Evolutionary conservation across 2,888 invertebrate species (phyloP), one percentile per base, ranked within the genome.

Genomic region (Ichneumon xanthorius): DNA sequence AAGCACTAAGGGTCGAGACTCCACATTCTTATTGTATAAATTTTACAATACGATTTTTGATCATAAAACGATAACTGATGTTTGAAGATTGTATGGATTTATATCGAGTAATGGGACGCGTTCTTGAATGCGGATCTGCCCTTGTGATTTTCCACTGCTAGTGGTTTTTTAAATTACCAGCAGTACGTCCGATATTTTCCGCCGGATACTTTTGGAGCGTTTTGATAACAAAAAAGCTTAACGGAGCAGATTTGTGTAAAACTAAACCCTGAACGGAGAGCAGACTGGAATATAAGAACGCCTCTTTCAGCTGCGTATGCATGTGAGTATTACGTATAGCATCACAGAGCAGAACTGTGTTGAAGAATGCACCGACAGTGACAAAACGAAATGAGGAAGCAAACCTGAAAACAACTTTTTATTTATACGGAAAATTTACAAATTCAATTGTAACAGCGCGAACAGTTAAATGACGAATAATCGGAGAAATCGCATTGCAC

Each of bases 381-480:
- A 81, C 33, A 45, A 73, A 58, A 76, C 45, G 16, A 16, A 16
- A 48, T 16, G 4, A 48, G 45, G 14, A 48, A 16, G 4, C 50
- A 7, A 40, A 22, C 65, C 40, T 68, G 26, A 78, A 82, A 77
- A 82, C 82, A 82, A 77, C 14, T 63, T 40, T 78, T 86, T 84
- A 86, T 83, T 84, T 30, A 67, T 76, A 76, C 70, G 33, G 22
- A 53, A 70, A 75, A 76, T 72, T 82, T 82, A 72, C 71, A 76
- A 85, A 81, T 68, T 80, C 58, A 82, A 82, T 85, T 19, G 30
- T 82, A 80, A 82, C 76, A 80, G 79, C 75, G 75, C 67, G 26
- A 76, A 67, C 65, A 67, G 50, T 16, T 16, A 53, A 76, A 79
- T 67, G 45, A 68, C 33, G 45, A 73, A 67, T 67, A 33, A 48